Conservation (phyloP, 2,888 invertebrate genomes). For the Chaetoderma sp. region DNA sequence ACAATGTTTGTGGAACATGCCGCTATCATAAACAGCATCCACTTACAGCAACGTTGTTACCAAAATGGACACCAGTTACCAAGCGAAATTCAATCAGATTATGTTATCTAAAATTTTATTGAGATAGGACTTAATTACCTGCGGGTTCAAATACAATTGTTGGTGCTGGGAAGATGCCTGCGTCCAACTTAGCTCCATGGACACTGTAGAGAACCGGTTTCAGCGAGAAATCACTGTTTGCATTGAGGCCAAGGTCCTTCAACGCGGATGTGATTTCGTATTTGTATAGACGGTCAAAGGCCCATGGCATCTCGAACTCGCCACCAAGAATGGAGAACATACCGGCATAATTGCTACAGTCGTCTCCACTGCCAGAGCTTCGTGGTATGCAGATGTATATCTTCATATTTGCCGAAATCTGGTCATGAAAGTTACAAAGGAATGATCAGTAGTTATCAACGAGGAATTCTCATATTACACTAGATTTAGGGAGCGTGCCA, state of each 20-base stretch:
- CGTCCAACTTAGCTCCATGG: slow-evolving; percentile 4
- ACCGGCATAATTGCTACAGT: slow-evolving; percentile 15
- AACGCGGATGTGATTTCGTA: slow-evolving; percentile 14
- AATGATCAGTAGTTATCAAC: too few species aligned
- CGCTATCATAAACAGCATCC: too few species aligned
- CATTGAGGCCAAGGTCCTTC: neutral
- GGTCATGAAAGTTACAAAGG: too few species aligned
- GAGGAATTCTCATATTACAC: too few species aligned
- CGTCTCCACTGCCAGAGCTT: neutral
- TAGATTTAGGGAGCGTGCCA: too few species aligned
- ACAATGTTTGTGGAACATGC: too few species aligned
- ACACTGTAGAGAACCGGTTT: slow-evolving; percentile 5
- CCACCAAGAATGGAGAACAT: slow-evolving; percentile 18
- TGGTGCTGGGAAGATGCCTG: slow-evolving; percentile 5
- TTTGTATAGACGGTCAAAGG: slow-evolving; percentile 15
- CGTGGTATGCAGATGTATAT: slow-evolving; percentile 19
- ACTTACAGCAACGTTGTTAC: too few species aligned
- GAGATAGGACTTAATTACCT: too few species aligned
- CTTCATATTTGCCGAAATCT: slow-evolving; percentile 12
- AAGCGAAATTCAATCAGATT: too few species aligned
- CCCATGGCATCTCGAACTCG: slow-evolving; percentile 16
- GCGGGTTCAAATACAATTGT: slow-evolving; percentile 9
- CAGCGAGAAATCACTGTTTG: slow-evolving; percentile 7
- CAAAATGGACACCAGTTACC: too few species aligned
- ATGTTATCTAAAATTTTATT: too few species aligned